A percentile compares a stretch with the other conserved stretches of the same genome.
These are phyloP conservation scores for Galerucella pusilla DNA, from an alignment of 2,888 invertebrate species.

Conservation along the genomic window DNA sequence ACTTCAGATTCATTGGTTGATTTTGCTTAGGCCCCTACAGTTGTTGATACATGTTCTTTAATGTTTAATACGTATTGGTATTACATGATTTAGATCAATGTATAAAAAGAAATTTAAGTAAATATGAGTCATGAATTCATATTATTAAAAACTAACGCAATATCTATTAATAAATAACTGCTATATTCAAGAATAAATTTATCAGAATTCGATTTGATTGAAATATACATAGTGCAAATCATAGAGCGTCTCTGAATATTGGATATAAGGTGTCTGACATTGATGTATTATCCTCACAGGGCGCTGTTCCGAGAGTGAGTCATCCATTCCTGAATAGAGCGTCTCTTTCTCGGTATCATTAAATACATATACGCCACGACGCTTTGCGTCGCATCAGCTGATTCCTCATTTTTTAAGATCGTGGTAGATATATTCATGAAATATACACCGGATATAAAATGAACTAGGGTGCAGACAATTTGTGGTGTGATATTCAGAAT, in stretches of 20 bases:
- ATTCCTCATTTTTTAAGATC: constrained; percentile 12
- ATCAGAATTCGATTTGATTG: constrained; percentile 49
- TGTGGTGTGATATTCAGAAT: constrained; percentile 1
- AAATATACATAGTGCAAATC: constrained; percentile 64
- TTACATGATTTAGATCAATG: no score
- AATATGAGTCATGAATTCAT: no score
- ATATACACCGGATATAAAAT: constrained; percentile 11
- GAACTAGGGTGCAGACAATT: constrained; percentile 3
- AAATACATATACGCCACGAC: constrained; percentile 14
- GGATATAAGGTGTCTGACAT: constrained; percentile 65
- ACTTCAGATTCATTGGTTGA: no score
- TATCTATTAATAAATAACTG: not conserved
- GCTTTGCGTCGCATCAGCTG: constrained; percentile 18
- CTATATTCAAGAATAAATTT: constrained; percentile 12
- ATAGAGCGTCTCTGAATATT: constrained; percentile 62
- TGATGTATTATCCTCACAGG: constrained; percentile 60
- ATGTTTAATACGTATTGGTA: no score
- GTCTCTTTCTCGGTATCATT: constrained; percentile 29
- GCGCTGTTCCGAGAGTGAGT: constrained; percentile 61
- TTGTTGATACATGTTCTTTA: no score
- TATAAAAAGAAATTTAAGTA: no score
- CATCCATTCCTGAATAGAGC: constrained; percentile 57
- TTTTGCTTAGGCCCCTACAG: no score
- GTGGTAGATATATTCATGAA: constrained; percentile 11
- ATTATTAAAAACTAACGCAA: not conserved